Evolutionary conservation across 2,888 invertebrate genomes (phyloP), one percentile per base, ranked within the genome.

Genomic region (Athalia cordata): DNA sequence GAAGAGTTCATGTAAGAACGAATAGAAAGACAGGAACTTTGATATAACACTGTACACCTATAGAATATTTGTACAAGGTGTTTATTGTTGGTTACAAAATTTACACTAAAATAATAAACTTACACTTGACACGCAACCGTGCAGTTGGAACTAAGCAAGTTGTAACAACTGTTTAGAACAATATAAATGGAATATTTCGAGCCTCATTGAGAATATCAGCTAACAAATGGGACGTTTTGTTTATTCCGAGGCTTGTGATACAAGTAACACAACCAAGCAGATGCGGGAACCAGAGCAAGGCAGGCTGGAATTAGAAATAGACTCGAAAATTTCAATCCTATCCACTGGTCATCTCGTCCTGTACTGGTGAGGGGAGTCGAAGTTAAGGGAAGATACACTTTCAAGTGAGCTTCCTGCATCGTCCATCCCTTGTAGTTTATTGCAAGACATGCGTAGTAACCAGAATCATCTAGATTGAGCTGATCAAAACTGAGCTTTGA

Each of bases 371-470:
- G 47, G 13, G 74, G 74, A 52, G 65, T 64, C 13, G 72, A 55
- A 64, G 74, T 78, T n/a, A 55, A 52, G 50, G 70, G 72, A 52
- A 72, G 52, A 65, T 78, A 78, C 1, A 78, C 74, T 11, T 62
- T 78, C 29, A 78, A 65, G n/a, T 78, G 70, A 45, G 78, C 70
- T 49, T 72, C 78, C 47, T 78, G 78, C 78, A 78, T 78, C 47
- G 72, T 74, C 78, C 78, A 78, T 13, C 78, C 78, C 47, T 78
- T 78, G 72, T 78, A 78, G 65, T 78, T 78, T 9, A 78, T 78
- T n/a, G 78, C 78, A 11, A 78, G 43, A 72, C 78, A 78, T 47
- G 78, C 74, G 64, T 78, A 78, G 55, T 74, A 78, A 4, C 78
- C 78, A 64, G 74, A 72, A 55, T 78, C 78, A 6, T 78, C 78